These are phyloP conservation scores for Limnephilus rhombicus DNA, from an alignment of 2,888 invertebrate species.

Conservation along the genomic window DNA sequence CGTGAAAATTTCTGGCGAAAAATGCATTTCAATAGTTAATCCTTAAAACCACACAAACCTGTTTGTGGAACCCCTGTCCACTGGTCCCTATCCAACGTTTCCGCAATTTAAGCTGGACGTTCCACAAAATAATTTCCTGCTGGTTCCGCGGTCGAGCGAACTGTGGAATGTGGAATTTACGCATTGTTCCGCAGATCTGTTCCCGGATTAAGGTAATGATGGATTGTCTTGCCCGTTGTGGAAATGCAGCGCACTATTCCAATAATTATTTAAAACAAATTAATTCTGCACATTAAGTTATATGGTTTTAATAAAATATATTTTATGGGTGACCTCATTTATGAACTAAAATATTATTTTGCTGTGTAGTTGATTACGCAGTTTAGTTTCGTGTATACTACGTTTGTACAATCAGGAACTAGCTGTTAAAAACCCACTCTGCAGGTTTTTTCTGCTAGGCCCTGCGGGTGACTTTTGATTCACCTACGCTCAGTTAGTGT, in stretches of 20 bases:
- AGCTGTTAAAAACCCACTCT: too few relatives aligned
- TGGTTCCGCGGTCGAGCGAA: slow-evolving; percentile 23
- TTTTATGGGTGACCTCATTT: background rate
- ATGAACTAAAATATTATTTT: background rate
- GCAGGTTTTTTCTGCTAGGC: too few relatives aligned
- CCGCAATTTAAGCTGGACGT: slow-evolving; percentile 43
- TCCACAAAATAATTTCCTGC: slow-evolving; percentile 52
- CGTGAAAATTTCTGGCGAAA: background rate
- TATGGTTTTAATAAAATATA: background rate
- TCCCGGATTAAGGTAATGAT: slow-evolving; percentile 40
- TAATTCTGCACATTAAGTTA: background rate
- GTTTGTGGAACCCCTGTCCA: slow-evolving; percentile 11
- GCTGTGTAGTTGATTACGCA: too few relatives aligned
- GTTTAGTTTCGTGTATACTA: too few relatives aligned
- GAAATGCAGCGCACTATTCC: background rate
- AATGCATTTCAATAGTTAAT: background rate
- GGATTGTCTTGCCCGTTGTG: slow-evolving; percentile 14
- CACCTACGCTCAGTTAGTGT: too few relatives aligned
- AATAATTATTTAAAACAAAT: background rate
- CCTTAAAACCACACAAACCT: background rate
- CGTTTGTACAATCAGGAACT: too few relatives aligned
- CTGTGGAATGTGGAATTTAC: slow-evolving; percentile 26
- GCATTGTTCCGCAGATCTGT: slow-evolving; percentile 45
- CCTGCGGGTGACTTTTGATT: too few relatives aligned
- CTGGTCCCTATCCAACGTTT: background rate